Evolutionary conservation across 2,113 vertebrate genomes (phyloP).

Genomic region (Lucifuga dentata): DNA sequence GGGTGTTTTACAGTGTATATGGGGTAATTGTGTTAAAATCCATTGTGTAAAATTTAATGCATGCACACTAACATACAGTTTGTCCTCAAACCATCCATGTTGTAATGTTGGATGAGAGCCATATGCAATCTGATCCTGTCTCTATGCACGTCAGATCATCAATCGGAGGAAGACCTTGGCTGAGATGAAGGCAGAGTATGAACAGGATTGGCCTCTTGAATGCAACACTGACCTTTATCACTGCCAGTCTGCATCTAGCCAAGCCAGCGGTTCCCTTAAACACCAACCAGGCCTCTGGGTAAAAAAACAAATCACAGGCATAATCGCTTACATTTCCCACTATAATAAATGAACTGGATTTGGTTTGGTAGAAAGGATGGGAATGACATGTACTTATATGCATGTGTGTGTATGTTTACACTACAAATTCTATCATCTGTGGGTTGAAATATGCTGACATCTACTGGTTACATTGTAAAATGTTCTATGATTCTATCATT

Average conservation of each 20-base stretch:
- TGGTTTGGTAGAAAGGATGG: neutral
- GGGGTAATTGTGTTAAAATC: neutral
- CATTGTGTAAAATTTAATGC: neutral
- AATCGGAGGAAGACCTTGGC: conserved; percentile 85
- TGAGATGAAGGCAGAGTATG: conserved; percentile 77
- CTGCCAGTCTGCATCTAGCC: conserved; percentile 36
- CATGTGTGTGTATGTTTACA: neutral
- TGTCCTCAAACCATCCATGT: no score
- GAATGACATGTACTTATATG: neutral
- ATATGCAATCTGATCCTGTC: conserved; percentile 8
- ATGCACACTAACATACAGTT: no score
- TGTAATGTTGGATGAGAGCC: neutral
- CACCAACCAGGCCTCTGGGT: conserved; percentile 75
- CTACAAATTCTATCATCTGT: neutral
- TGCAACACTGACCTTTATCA: conserved; percentile 58
- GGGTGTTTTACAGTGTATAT: conserved; percentile 1
- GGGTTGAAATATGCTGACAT: conserved; percentile 35
- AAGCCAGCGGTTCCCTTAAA: conserved; percentile 50
- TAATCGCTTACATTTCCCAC: neutral
- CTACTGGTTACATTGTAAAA: conserved; percentile 33
- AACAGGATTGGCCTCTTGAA: conserved; percentile 76
- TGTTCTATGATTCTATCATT: neutral
- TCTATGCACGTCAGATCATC: conserved; percentile 84
- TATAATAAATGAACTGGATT: neutral
- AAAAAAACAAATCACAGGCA: conserved; percentile 11